phyloP scores from a whole-genome alignment of 1,140 invertebrate species.

The Pollicipes pollicipes region DNA sequence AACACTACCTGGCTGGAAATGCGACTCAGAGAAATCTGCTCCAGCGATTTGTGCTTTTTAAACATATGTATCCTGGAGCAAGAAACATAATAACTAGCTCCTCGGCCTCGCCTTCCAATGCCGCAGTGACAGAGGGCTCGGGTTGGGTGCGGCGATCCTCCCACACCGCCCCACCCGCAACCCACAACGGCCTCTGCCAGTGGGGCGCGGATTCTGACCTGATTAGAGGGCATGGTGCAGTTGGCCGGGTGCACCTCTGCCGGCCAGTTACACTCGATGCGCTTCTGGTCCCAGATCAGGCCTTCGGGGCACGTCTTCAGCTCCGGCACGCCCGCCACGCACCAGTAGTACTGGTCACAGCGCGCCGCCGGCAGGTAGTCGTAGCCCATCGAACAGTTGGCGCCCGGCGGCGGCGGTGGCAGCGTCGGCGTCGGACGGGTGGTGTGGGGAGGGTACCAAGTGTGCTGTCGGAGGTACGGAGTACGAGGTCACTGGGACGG shows the following conservation, averaged over 20 bases:
- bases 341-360: slow-evolving; percentile 25
- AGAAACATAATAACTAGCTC: no score
- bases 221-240: slow-evolving; percentile 13
- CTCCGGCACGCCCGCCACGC: slow-evolving; percentile 20
- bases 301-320: slow-evolving; percentile 21
- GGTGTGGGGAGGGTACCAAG: slow-evolving; percentile 4
- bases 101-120: no score
- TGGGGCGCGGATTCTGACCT: no score
- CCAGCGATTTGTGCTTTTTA: no score
- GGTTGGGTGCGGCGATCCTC: no score
- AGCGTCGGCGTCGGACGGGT: slow-evolving; percentile 11
- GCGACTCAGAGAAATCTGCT: no score
- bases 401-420: slow-evolving; percentile 12
- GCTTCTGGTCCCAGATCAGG: slow-evolving; percentile 19
- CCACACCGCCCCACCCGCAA: no score
- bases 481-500: slow-evolving; percentile 4
- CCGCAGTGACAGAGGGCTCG: no score
- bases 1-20: no score
- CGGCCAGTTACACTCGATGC: slow-evolving; percentile 18
- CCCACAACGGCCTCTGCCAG: no score
- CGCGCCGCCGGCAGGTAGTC: slow-evolving; percentile 18
- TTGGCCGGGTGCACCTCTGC: slow-evolving; percentile 15
- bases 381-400: slow-evolving; percentile 13
- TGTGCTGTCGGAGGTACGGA: not conserved
- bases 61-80: no score